These are phyloP conservation scores for Andrena marginata DNA, from an alignment of 2,888 invertebrate genomes.

Conservation along the genomic window DNA sequence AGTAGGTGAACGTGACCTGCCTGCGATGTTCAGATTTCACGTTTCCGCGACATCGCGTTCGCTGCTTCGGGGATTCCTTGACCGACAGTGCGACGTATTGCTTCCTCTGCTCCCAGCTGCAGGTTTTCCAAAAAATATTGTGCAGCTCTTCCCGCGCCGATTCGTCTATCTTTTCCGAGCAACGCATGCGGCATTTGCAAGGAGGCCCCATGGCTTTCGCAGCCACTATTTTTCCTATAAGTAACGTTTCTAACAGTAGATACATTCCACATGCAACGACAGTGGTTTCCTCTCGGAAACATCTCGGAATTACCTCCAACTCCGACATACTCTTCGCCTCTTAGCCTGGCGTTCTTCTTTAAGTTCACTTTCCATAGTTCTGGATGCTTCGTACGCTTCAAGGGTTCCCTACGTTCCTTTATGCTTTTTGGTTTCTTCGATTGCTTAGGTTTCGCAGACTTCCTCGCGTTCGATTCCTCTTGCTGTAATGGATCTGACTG, in stretches of 20 bases:
- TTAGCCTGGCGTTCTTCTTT: conserved; percentile 76
- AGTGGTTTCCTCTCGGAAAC: not conserved
- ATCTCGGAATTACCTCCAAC: conserved; percentile 70
- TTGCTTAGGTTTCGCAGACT: conserved; percentile 24
- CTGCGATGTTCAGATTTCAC: conserved; percentile 70
- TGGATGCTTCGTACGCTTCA: conserved; percentile 72
- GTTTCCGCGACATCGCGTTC: conserved; percentile 72
- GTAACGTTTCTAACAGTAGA: not conserved
- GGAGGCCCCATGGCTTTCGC: conserved; percentile 77
- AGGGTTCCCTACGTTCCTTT: conserved; percentile 18
- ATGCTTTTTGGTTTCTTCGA: not conserved
- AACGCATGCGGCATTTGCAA: conserved; percentile 76
- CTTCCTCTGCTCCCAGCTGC: conserved; percentile 75
- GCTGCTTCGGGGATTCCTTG: conserved; percentile 77
- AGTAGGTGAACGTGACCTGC: conserved; percentile 77
- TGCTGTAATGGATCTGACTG: conserved; percentile 23
- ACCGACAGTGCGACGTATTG: conserved; percentile 76
- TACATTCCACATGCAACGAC: not conserved
- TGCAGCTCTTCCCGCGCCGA: conserved; percentile 72
- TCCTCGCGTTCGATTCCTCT: conserved; percentile 4
- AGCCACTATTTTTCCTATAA: conserved; percentile 72
- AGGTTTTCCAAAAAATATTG: conserved; percentile 75
- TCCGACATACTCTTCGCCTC: conserved; percentile 74
- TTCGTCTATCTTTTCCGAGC: conserved; percentile 74
- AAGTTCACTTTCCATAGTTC: conserved; percentile 77